Evolutionary conservation across 2,113 vertebrate genomes (phyloP).

Genomic region (Psilopsiagon aurifrons): DNA sequence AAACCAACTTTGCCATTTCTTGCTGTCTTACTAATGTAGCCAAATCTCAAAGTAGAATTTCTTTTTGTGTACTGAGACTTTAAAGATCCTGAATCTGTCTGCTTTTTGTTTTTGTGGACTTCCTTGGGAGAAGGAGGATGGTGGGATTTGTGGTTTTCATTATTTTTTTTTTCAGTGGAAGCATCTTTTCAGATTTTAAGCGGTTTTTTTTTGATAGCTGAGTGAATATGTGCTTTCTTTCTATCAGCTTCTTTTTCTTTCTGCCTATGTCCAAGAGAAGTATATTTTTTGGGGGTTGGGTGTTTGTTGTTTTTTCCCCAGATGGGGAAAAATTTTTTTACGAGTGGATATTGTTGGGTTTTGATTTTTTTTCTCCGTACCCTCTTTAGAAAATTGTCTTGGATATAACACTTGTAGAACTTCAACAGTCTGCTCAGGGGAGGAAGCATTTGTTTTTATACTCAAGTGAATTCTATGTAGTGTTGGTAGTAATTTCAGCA

Average conservation of each 20-base stretch:
- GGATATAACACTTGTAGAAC: background rate
- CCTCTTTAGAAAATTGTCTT: background rate
- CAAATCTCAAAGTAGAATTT: background rate
- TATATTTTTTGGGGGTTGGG: fast-evolving
- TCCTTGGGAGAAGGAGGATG: background rate
- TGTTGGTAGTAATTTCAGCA: background rate
- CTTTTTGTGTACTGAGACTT: background rate
- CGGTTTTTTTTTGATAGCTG: background rate
- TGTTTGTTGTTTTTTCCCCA: fast-evolving
- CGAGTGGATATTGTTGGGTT: background rate
- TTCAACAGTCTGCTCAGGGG: background rate
- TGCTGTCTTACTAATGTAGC: background rate
- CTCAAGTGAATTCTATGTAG: background rate
- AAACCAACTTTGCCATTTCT: background rate
- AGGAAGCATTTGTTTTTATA: background rate
- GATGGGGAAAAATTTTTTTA: background rate
- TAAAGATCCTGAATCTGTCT: background rate
- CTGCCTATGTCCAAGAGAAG: background rate
- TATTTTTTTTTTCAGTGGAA: background rate
- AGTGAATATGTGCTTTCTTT: background rate
- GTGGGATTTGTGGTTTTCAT: background rate
- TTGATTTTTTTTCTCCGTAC: fast-evolving
- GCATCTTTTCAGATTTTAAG: background rate
- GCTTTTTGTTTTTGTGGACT: background rate
- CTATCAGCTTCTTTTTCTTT: background rate